phyloP scores from a whole-genome alignment of 2,797 vertebrate species.

The Nothura maculosa region DNA sequence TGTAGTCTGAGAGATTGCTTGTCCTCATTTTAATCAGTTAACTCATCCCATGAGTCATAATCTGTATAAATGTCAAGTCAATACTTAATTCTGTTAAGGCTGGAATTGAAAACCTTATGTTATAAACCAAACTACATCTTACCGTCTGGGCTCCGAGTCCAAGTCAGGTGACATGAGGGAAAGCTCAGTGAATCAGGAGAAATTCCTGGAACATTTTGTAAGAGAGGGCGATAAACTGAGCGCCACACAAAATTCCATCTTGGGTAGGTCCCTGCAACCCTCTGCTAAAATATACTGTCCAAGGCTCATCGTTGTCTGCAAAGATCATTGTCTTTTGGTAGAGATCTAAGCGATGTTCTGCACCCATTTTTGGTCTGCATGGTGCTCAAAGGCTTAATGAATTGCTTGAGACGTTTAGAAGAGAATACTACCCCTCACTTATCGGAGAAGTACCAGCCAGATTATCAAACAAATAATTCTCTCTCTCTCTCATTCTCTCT shows the following conservation, averaged over 20 bases:
- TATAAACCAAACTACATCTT: constrained; percentile 57
- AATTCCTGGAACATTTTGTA: constrained; percentile 52
- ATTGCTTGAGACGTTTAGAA: constrained; percentile 2
- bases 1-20: neutral
- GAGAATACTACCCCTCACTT: neutral
- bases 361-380: constrained; percentile 14
- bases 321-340: constrained; percentile 5
- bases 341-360: neutral
- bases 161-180: constrained; percentile 34
- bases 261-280: neutral
- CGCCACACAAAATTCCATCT: constrained; percentile 4
- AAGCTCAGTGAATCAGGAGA: constrained; percentile 23
- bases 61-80: constrained; percentile 63
- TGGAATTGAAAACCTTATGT: constrained; percentile 65
- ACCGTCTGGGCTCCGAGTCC: constrained; percentile 46
- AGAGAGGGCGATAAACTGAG: neutral
- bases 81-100: constrained; percentile 57
- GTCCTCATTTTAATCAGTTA: constrained; percentile 62
- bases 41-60: constrained; percentile 72
- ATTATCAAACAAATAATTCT: neutral
- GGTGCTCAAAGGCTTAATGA: constrained; percentile 36
- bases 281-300: neutral
- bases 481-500: too few species aligned
- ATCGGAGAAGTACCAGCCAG: constrained; percentile 22
- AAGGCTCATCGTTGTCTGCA: constrained; percentile 19